phyloP scores from a whole-genome alignment of 2,113 vertebrate species.

The Clarias macrocephalus region DNA sequence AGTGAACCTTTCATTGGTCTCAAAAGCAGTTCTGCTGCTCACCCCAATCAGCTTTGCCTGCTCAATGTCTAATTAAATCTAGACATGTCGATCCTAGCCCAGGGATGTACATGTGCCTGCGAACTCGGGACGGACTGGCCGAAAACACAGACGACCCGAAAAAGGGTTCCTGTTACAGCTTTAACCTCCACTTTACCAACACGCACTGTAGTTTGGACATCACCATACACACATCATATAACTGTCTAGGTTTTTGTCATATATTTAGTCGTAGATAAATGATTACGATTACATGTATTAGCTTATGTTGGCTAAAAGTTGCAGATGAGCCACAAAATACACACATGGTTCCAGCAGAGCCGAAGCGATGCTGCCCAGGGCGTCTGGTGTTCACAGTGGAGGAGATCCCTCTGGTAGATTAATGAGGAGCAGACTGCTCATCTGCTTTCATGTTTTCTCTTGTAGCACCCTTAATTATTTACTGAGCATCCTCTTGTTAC shows the following conservation, averaged over 20 bases:
- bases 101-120: conserved; percentile 22
- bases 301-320: not conserved
- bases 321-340: conserved; percentile 9
- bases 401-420: conserved; percentile 34
- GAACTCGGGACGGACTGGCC: conserved; percentile 12
- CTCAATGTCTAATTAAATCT: conserved; percentile 43
- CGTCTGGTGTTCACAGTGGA: conserved; percentile 33
- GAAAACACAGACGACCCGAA: conserved; percentile 5
- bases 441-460: conserved; percentile 42
- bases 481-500: conserved; percentile 20
- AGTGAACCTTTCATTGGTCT: conserved; percentile 33
- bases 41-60: conserved; percentile 30
- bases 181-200: conserved; percentile 16
- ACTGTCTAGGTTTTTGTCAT: not conserved
- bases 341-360: not conserved
- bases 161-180: conserved; percentile 1
- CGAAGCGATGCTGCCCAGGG: conserved; percentile 8
- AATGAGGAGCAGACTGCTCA: conserved; percentile 36
- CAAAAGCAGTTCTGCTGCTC: conserved; percentile 1
- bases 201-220: not conserved
- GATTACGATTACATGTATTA: not conserved
- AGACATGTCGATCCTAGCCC: conserved; percentile 25
- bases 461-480: conserved; percentile 44
- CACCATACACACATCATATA: not conserved
- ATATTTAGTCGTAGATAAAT: not conserved